Evolutionary conservation across 2,113 vertebrate species (phyloP), one percentile per base, ranked within the genome.

Genomic region (Felis catus): DNA sequence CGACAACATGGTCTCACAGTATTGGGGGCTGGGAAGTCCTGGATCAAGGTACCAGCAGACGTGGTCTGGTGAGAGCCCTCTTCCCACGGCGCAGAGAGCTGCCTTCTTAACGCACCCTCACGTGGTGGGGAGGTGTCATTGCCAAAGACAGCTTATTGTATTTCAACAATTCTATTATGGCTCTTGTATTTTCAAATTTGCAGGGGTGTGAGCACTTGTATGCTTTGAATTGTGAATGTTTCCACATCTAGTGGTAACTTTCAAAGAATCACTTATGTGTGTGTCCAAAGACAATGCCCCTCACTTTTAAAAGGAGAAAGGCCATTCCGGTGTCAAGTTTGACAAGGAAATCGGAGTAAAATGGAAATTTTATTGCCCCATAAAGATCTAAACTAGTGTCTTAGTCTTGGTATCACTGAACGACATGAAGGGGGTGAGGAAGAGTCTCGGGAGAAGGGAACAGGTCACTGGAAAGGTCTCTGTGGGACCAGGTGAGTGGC

Each of bases 381-480:
- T 71, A 45, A 66, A 65, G 15, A 51, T 33, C 48, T 61, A 39
- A 79, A 48, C 10, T 15, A 53, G 21, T 5, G 7, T n/a, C 76
- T 68, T 45, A 58, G 31, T 39, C 14, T 39, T 25, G 65, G 36
- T 39, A 36, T 29, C 76, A 41, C 16, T n/a, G 19, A 83, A 31
- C 6, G 53, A 18, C n/a, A 18, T 0, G 63, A 18, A 71, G 25
- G 3, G 0, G 33, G 19, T 1, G 0, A 39, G 51, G 70, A 76
- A 71, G 39, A 65, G 48, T 13, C 29, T 41, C 11, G n/a, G 33
- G 51, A 70, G 23, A 15, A 79, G 55, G 55, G 68, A 55, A n/a
- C 23, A 51, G 53, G 39, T 70, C 23, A 12, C 4, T n/a, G 48
- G 66, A 18, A 45, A 73, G 51, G 53, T 61, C 58, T 68, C 53